These are phyloP conservation scores for Myiozetetes cayanensis DNA, from an alignment of 2,113 vertebrate species.

Conservation along the genomic window DNA sequence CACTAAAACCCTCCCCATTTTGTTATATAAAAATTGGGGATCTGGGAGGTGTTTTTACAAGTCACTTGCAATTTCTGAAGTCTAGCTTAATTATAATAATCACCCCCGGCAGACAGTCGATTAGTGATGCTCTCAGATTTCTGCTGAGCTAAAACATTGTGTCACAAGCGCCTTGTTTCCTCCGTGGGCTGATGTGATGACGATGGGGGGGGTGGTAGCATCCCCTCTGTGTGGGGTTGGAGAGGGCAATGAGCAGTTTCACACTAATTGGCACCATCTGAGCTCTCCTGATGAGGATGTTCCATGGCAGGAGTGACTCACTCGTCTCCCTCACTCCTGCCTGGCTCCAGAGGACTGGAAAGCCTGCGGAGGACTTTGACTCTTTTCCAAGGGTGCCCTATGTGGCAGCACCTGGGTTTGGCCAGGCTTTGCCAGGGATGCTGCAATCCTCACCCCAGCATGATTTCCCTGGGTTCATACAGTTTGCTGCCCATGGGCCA, in stretches of 20 bases:
- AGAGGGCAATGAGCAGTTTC: background rate
- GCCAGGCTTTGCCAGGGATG: background rate
- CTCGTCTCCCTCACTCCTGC: background rate
- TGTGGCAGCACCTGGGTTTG: background rate
- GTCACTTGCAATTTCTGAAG: background rate
- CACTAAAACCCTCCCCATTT: fast-evolving
- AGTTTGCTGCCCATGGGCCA: fast-evolving
- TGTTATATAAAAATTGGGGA: fast-evolving
- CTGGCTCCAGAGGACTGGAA: background rate
- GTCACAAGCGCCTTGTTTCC: background rate
- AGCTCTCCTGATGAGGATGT: background rate
- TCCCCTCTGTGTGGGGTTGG: fast-evolving
- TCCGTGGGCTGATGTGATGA: background rate
- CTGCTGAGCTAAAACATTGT: background rate
- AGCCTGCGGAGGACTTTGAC: fast-evolving
- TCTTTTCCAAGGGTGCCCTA: background rate
- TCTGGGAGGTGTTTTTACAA: background rate
- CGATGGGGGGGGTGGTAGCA: background rate
- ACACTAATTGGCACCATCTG: background rate
- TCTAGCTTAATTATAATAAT: slow-evolving; percentile 3
- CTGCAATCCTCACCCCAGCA: background rate
- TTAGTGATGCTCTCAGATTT: background rate
- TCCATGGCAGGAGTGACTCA: background rate
- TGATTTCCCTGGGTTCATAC: fast-evolving
- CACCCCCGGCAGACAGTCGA: background rate